phyloP scores from a whole-genome alignment of 1,140 invertebrate species.

The Phymorhynchus buccinoides region DNA sequence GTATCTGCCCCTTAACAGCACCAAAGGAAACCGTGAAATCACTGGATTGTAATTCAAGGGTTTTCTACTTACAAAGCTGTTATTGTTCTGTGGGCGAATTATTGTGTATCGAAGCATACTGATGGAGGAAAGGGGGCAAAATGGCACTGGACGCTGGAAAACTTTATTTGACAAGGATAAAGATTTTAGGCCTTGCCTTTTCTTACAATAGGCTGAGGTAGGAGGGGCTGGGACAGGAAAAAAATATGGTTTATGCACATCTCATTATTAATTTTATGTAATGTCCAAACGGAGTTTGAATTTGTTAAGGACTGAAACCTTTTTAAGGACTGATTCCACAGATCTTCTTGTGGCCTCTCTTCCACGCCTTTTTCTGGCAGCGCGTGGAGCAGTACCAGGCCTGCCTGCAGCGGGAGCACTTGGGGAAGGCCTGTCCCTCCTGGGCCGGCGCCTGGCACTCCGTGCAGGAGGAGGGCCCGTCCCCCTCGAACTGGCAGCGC shows the following conservation, averaged over 20 bases:
- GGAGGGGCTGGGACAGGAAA: too few relatives aligned
- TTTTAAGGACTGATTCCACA: slow-evolving; percentile 41
- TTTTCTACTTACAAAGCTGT: too few relatives aligned
- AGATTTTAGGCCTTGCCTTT: too few relatives aligned
- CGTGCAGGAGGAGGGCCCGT: slow-evolving; percentile 54
- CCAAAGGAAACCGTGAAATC: too few relatives aligned
- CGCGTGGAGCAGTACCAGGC: slow-evolving; percentile 62
- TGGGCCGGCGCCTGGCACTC: slow-evolving; percentile 53
- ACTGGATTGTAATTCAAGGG: too few relatives aligned
- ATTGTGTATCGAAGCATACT: too few relatives aligned
- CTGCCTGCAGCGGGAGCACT: slow-evolving; percentile 56
- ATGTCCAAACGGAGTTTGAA: neutral
- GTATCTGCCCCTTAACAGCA: too few relatives aligned
- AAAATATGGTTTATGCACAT: neutral
- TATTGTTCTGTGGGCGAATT: too few relatives aligned
- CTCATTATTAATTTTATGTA: neutral
- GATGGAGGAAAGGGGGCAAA: too few relatives aligned
- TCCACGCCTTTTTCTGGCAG: slow-evolving; percentile 65
- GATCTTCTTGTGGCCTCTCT: slow-evolving; percentile 63
- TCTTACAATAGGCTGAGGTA: too few relatives aligned
- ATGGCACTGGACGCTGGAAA: too few relatives aligned
- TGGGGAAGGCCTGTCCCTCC: slow-evolving; percentile 43
- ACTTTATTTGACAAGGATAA: too few relatives aligned
- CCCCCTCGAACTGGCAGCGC: slow-evolving; percentile 59
- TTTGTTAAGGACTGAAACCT: neutral